These are phyloP conservation scores for Girardinus metallicus DNA, from an alignment of 2,797 vertebrate genomes.

Conservation along the genomic window DNA sequence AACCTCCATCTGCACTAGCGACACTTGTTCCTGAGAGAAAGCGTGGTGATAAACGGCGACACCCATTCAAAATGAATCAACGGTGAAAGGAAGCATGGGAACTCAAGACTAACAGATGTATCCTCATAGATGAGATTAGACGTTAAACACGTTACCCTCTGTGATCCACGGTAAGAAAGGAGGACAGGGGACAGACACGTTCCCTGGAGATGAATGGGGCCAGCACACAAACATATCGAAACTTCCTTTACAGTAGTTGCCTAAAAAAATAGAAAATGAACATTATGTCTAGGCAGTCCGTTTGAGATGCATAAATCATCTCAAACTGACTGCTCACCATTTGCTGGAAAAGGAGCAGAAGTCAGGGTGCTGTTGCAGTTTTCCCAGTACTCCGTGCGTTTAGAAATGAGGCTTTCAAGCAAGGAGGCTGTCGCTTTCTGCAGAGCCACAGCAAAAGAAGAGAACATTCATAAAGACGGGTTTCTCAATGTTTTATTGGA, in stretches of 20 bases:
- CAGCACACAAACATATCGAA: constrained; percentile 92
- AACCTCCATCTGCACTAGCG: neutral
- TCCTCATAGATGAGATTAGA: neutral
- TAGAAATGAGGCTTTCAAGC: constrained; percentile 83
- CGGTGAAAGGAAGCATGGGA: neutral
- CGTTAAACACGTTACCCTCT: constrained; percentile 61
- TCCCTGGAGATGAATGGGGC: constrained; percentile 92
- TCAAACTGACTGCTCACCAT: constrained; percentile 89
- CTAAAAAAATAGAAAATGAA: constrained; percentile 70
- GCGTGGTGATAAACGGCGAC: neutral
- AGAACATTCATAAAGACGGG: neutral
- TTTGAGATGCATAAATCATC: no score
- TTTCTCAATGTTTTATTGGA: neutral
- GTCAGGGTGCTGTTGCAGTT: constrained; percentile 84
- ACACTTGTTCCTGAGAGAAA: neutral
- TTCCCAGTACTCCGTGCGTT: constrained; percentile 86
- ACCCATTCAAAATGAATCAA: neutral
- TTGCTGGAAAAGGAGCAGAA: constrained; percentile 35
- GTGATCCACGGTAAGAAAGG: constrained; percentile 88
- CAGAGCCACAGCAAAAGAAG: neutral
- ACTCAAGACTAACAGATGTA: neutral
- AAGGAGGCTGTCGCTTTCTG: constrained; percentile 81
- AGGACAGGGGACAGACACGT: constrained; percentile 92
- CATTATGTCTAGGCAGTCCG: neutral
- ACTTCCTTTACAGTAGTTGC: constrained; percentile 87